Base-by-base conservation (phyloP, 2,797 vertebrate species). In the Gymnodraco acuticeps region DNA sequence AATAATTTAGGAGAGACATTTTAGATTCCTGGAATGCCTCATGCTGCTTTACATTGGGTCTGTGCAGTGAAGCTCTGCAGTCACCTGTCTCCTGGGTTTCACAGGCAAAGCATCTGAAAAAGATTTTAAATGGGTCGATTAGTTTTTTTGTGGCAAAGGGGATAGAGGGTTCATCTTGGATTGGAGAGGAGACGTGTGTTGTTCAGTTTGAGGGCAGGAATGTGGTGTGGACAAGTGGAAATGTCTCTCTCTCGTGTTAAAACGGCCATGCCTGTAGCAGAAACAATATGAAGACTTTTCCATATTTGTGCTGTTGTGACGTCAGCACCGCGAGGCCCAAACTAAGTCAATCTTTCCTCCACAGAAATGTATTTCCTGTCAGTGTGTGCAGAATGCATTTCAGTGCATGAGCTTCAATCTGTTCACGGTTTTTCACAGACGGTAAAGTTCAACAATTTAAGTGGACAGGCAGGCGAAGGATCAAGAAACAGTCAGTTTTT, bases 241-340 rank as follows among this genome's bases (percentile, higher is more conserved):
- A 93, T 90, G 88, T 92, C 90, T 93, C 92, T 89, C 88, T 89
- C 48, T 70, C 43, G 73, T 94, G 93, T 92, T 89, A 93, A 93
- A 93, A 91, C 47, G 71, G 82, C 84, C 75, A 50, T 19, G 72
- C 81, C 79, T 84, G 53, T 59, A 85, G 84, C 80, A 82, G 86
- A 87, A 87, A 90, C 86, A 89, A 91, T 90, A 92, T 85, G 73
- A 88, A 89, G 84, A 88, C 78, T 90, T 92, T 91, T 89, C 90
- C 91, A 89, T 91, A 90, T 93, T 85, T 79, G 83, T 74, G 80
- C 31, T 63, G 73, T 51, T 60, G 65, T 87, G 89, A 91, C 59
- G 73, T 88, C 78, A 77, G 72, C 69, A 3, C 7, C 10, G 69
- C 9, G 4, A 75, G 71, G 78, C 73, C 63, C 65, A 59, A 59